Evolutionary conservation across 2,888 invertebrate species (phyloP).

Genomic region (Nezara viridula): DNA sequence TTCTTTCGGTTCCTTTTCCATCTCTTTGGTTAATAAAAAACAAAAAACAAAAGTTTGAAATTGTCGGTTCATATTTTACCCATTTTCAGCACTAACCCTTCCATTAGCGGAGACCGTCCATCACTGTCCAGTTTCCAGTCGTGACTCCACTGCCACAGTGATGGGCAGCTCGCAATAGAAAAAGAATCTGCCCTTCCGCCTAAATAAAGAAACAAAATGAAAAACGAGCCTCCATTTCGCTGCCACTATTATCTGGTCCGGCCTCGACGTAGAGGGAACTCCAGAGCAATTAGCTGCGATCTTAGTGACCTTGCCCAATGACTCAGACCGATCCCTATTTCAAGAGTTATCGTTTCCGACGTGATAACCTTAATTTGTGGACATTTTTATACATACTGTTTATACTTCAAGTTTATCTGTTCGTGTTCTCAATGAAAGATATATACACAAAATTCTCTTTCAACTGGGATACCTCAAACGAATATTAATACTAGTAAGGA

Average conservation of each 20-base stretch:
- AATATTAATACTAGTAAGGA: too few relatives aligned
- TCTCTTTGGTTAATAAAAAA: not conserved
- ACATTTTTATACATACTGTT: not conserved
- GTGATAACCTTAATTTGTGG: not conserved
- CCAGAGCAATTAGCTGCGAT: not conserved
- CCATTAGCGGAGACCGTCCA: constrained; percentile 3
- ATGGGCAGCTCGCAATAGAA: constrained; percentile 1
- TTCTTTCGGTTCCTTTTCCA: not conserved
- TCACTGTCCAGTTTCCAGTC: constrained; percentile 7
- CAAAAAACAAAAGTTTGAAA: not conserved
- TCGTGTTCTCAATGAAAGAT: not conserved
- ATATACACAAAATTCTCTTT: too few relatives aligned
- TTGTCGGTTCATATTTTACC: not conserved
- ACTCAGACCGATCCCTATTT: not conserved
- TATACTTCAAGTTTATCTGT: not conserved
- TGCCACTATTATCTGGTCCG: not conserved
- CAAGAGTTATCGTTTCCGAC: constrained; percentile 7
- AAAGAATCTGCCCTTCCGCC: not conserved
- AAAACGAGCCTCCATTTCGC: constrained; percentile 17
- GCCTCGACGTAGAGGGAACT: constrained; percentile 1
- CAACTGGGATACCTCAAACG: too few relatives aligned
- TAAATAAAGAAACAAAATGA: constrained; percentile 36
- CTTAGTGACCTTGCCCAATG: not conserved
- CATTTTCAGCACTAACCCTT: constrained; percentile 13
- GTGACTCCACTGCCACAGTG: constrained; percentile 10